Base-by-base conservation (phyloP, 37 sponge, comb jelly and placozoan genomes). In the Crambe crambe region DNA sequence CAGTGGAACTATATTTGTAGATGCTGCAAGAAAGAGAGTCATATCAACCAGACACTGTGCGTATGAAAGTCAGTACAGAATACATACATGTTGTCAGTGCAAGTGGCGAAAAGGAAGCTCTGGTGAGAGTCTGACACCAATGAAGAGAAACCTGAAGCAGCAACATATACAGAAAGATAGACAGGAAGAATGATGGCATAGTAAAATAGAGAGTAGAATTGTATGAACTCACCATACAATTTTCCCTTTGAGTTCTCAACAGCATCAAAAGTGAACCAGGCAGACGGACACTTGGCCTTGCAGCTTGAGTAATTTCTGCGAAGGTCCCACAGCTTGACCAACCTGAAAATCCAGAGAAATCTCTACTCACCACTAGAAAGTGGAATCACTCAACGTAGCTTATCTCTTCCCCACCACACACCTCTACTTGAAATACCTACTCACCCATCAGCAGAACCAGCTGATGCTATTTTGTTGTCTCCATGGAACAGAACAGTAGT, bases 281-380 rank as follows among this genome's bases (percentile, higher is more conserved):
- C 40, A 0, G 58, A 67, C 6, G 87, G 80, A 34, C 68, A 81
- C 32, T 37, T 57, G 20, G 6, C 31, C 25, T 51, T 80, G 47
- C 58, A 59, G 40, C 27, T 68, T 23, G 76, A 56, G 60, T 76
- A 81, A 1, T 42, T 76, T 32, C 68, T 62, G 3, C 92, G 58
- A 40, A 83, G 20, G 47, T 92, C 92, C 92, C 92, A 92, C n/a
- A 92, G 18, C 71, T 92, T 92, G 31, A 92, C 77, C 72, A 39
- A n/a, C 6, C 92, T 91, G 58, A 83, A 8, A 77, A 21, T 31
- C 42, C 29, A 75, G 35, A 78, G 26, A 71, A n/a, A n/a, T n/a
- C n/a, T n/a, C n/a, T n/a, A n/a, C n/a, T n/a, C n/a, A n/a, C n/a
- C n/a, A n/a, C n/a, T n/a, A n/a, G n/a, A n/a, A n/a, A n/a, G n/a